These are phyloP conservation scores for Mus musculus DNA, from an alignment of 2,113 vertebrate genomes.

Conservation along the genomic window GRCm39 chr14:62567501-62568000, in stretches of 20 bases:
- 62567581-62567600: neutral
- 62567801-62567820: neutral
- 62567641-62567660: neutral
- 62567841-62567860: neutral
- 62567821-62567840: neutral
- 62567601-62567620: neutral
- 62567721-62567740: neutral
- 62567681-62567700: neutral
- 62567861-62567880: neutral
- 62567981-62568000: neutral
- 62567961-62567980: neutral
- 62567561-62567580: neutral
- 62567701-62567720: neutral
- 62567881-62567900: neutral
- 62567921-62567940: neutral
- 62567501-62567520: neutral
- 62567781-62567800: neutral
- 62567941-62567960: neutral
- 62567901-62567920: neutral
- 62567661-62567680: neutral
- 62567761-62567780: neutral
- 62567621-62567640: neutral
- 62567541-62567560: neutral
- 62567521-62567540: neutral
- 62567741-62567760: neutral